phyloP scores from a whole-genome alignment of 2,888 invertebrate species.

The Eristalinus aeneus region DNA sequence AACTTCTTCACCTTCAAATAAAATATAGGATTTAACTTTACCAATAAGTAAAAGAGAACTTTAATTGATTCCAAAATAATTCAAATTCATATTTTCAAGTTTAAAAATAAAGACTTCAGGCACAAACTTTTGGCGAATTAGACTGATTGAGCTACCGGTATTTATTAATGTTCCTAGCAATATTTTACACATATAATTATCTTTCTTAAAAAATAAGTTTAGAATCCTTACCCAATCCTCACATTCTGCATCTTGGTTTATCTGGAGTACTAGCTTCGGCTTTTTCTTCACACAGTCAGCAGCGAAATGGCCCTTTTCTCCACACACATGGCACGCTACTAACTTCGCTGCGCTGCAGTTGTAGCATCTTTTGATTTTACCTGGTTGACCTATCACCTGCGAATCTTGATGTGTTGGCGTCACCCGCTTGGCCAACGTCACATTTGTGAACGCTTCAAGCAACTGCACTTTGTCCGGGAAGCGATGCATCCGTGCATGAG shows the following conservation, averaged over 20 bases:
- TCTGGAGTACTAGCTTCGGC: too few relatives aligned
- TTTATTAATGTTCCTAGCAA: too few relatives aligned
- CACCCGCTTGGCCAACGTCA: not conserved
- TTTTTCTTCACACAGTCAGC: too few relatives aligned
- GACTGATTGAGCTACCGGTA: too few relatives aligned
- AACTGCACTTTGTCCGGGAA: not conserved
- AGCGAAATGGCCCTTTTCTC: too few relatives aligned
- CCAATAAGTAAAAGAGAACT: not conserved
- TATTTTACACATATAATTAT: too few relatives aligned
- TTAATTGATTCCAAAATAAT: not conserved
- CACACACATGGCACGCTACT: too few relatives aligned
- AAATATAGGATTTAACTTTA: not conserved
- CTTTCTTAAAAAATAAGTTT: too few relatives aligned
- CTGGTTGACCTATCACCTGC: not conserved
- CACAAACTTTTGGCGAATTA: too few relatives aligned
- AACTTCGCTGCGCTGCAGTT: too few relatives aligned
- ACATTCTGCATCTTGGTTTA: constrained; percentile 11
- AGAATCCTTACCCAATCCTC: not conserved
- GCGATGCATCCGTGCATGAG: not conserved
- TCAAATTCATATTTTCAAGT: too few relatives aligned
- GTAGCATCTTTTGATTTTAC: not conserved
- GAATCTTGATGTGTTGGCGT: not conserved
- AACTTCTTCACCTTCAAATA: constrained; percentile 3
- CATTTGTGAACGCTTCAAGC: not conserved
- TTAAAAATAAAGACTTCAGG: too few relatives aligned